Evolutionary conservation across 2,888 invertebrate species (phyloP).

Genomic region (Xestia xanthographa): DNA sequence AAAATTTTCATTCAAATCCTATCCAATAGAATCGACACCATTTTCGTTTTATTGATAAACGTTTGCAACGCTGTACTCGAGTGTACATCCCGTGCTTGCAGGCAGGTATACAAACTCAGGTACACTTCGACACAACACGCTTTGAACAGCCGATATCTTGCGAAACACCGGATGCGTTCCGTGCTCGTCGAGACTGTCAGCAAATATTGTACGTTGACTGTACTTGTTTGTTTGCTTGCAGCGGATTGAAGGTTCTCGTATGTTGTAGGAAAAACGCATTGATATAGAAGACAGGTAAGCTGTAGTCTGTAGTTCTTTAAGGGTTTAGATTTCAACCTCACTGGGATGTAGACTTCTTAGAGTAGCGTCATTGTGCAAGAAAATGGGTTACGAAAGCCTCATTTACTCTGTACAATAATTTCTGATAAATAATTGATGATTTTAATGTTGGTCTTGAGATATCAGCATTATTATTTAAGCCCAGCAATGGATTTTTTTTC

Average conservation of each 20-base stretch:
- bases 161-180: slow-evolving; percentile 41
- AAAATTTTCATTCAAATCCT: background rate
- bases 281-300: background rate
- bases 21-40: background rate
- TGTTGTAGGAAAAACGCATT: slow-evolving; percentile 7
- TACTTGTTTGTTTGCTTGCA: slow-evolving; percentile 25
- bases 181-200: slow-evolving; percentile 27
- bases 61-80: slow-evolving; percentile 13
- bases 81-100: slow-evolving; percentile 17
- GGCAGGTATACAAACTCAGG: slow-evolving; percentile 19
- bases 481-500: background rate
- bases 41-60: slow-evolving; percentile 42
- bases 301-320: background rate
- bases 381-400: background rate
- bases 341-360: background rate
- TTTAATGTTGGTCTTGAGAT: background rate
- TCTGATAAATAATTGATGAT: no score
- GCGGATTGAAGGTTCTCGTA: slow-evolving; percentile 2
- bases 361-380: background rate
- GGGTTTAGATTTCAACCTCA: background rate
- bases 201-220: slow-evolving; percentile 41
- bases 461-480: background rate
- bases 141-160: slow-evolving; percentile 48
- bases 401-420: background rate
- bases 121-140: slow-evolving; percentile 40